phyloP scores from a whole-genome alignment of 1,140 invertebrate species.

The Danaus plexippus region DNA sequence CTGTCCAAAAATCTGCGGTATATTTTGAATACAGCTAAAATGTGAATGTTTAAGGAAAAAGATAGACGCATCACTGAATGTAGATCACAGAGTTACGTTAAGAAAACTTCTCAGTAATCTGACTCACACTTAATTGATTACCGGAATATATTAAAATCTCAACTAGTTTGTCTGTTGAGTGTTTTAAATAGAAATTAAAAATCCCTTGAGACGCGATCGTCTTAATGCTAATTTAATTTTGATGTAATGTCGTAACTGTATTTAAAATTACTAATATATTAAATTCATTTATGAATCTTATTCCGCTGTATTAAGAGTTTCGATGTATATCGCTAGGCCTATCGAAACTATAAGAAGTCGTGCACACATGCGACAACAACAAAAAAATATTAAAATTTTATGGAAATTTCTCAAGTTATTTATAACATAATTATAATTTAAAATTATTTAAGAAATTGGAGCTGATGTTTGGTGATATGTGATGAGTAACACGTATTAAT shows the following conservation, averaged over 20 bases:
- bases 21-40: no score
- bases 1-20: no score
- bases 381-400: not conserved
- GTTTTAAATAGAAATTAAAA: not conserved
- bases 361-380: slow-evolving; percentile 7
- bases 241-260: slow-evolving; percentile 9
- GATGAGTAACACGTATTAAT: not conserved
- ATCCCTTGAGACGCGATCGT: slow-evolving; percentile 9
- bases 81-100: no score
- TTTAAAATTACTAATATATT: not conserved
- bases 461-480: no score
- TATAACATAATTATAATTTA: no score
- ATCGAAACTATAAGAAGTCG: not conserved
- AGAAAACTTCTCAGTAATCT: no score
- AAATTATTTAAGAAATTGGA: no score
- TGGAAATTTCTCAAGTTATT: no score
- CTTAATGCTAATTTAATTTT: slow-evolving; percentile 17
- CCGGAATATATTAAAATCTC: no score
- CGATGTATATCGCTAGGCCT: not conserved
- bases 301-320: slow-evolving; percentile 10
- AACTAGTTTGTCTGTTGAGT: slow-evolving; percentile 10
- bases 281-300: slow-evolving; percentile 8
- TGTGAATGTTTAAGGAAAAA: no score
- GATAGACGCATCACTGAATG: no score
- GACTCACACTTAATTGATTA: no score